A percentile compares a stretch with the other conserved stretches of the same genome.
Evolutionary conservation across 2,888 invertebrate species (phyloP).

Genomic region (Conops quadrifasciatus): DNA sequence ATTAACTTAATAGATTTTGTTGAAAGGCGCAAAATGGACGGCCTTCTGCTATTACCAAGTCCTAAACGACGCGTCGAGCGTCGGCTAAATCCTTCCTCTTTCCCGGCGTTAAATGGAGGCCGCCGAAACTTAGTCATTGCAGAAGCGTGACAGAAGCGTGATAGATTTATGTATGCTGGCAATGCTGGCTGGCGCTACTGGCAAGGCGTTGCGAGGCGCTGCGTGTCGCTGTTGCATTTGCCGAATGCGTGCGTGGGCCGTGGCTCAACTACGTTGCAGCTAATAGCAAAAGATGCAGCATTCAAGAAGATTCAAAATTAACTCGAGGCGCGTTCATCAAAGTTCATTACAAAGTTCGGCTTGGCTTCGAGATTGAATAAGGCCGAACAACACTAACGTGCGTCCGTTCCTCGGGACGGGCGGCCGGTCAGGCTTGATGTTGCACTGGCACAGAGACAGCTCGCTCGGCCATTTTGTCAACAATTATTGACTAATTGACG

Average conservation of each 20-base stretch:
- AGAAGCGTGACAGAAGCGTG: conserved; percentile 23
- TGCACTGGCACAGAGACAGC: background rate
- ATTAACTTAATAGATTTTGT: conserved; percentile 35
- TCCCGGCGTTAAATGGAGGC: too few relatives aligned
- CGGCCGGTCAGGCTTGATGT: too few relatives aligned
- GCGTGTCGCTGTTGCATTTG: conserved; percentile 4
- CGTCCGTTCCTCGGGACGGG: too few relatives aligned
- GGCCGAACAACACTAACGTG: too few relatives aligned
- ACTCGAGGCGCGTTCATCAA: background rate
- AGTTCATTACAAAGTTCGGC: too few relatives aligned
- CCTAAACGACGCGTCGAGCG: conserved; percentile 14
- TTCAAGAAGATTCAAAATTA: background rate
- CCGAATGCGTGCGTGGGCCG: conserved; percentile 20
- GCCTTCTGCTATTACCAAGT: background rate
- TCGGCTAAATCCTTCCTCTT: too few relatives aligned
- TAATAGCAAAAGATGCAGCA: background rate
- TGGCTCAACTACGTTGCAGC: background rate
- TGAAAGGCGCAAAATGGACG: background rate
- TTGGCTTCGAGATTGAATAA: too few relatives aligned
- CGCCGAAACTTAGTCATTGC: conserved; percentile 19
- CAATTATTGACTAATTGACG: conserved; percentile 26
- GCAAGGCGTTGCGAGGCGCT: too few relatives aligned
- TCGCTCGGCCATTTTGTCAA: background rate
- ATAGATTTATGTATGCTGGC: conserved; percentile 34
- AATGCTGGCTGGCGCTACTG: conserved; percentile 13